Evolutionary conservation across 1,140 invertebrate species (phyloP).

Genomic region (Rhopalosiphum padi): DNA sequence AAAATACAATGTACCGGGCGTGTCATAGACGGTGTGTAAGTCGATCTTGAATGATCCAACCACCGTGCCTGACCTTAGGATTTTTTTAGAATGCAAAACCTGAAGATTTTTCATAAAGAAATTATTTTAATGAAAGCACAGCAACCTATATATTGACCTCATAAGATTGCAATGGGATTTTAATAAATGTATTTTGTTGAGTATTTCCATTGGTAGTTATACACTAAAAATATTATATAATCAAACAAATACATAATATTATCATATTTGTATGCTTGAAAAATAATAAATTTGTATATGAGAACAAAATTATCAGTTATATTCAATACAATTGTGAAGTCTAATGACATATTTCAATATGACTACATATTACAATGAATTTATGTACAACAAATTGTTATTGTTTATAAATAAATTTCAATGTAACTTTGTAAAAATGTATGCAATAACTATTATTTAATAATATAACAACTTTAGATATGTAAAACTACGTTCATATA

Average conservation of each 20-base stretch:
- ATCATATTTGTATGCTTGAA: background rate
- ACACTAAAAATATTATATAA: background rate
- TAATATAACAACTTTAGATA: background rate
- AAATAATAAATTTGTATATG: background rate
- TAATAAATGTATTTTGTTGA: background rate
- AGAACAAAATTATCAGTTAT: background rate
- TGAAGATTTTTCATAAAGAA: conserved; percentile 62
- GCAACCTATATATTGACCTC: background rate
- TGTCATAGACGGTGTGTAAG: conserved; percentile 71
- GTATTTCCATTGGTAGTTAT: background rate
- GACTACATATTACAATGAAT: no score
- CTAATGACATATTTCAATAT: background rate
- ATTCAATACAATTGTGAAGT: background rate
- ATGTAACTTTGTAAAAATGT: background rate
- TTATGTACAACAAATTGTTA: background rate
- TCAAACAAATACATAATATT: background rate
- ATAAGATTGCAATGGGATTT: background rate
- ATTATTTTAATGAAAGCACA: conserved; percentile 2
- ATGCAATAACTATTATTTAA: background rate
- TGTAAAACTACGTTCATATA: background rate
- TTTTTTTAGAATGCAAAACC: conserved; percentile 73
- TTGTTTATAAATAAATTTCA: background rate
- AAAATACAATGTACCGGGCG: conserved; percentile 66
- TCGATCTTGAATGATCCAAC: conserved; percentile 74
- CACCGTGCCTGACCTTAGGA: conserved; percentile 67